Conservation (phyloP, 2,797 vertebrate species). For the Semaprochilodus insignis region DNA sequence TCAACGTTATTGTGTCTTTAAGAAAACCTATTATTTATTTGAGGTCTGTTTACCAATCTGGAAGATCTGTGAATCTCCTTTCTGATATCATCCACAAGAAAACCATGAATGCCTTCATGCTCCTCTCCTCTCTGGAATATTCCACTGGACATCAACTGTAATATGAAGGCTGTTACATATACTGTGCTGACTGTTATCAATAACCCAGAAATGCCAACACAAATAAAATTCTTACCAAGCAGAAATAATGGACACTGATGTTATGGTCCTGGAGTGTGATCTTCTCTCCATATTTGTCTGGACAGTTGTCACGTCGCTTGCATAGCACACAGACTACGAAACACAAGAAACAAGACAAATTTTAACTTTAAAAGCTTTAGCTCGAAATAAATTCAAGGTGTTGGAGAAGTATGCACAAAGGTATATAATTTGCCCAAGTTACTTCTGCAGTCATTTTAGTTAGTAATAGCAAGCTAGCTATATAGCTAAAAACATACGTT, state of each 20-base stretch:
- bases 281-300: conserved; percentile 92
- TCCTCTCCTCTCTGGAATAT: conserved; percentile 93
- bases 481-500: neutral
- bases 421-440: no score
- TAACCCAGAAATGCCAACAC: neutral
- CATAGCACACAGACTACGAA: conserved; percentile 89
- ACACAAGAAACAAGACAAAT: neutral
- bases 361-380: neutral
- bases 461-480: neutral
- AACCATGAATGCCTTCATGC: conserved; percentile 89
- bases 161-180: conserved; percentile 38
- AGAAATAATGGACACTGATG: conserved; percentile 92
- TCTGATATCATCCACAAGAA: conserved; percentile 90
- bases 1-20: neutral
- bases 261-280: conserved; percentile 80
- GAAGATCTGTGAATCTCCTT: conserved; percentile 86
- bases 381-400: neutral
- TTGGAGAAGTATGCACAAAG: neutral
- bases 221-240: conserved; percentile 83
- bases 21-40: neutral
- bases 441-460: no score
- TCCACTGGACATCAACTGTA: conserved; percentile 93
- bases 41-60: conserved; percentile 82
- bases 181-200: neutral
- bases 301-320: conserved; percentile 83